Evolutionary conservation across 2,113 vertebrate genomes (phyloP).

Genomic region (Caracal caracal): DNA sequence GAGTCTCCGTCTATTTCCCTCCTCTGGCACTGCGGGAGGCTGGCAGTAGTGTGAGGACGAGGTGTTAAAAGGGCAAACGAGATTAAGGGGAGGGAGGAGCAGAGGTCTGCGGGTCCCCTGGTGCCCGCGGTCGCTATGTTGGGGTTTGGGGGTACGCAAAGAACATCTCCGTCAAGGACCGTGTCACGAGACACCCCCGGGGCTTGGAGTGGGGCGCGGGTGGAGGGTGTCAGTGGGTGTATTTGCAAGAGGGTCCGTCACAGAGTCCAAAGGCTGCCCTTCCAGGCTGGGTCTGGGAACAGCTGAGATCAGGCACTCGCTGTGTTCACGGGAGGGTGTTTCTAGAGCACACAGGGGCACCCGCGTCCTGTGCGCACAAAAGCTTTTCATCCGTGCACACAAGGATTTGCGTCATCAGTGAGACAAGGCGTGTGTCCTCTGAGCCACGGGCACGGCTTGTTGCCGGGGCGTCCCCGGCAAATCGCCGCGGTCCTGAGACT

Average conservation of each 20-base stretch:
- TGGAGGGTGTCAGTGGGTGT: not conserved
- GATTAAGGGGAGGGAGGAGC: not conserved
- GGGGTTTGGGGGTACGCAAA: accelerated
- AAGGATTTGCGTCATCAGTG: accelerated
- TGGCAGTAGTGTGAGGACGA: not conserved
- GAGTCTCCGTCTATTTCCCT: not conserved
- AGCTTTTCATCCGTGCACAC: too few species aligned
- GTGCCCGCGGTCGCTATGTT: not conserved
- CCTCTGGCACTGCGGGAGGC: slow-evolving; percentile 20
- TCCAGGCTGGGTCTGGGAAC: not conserved
- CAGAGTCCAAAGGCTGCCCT: not conserved
- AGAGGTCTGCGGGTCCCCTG: not conserved
- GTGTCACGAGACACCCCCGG: not conserved
- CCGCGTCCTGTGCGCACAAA: not conserved
- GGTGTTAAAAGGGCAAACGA: not conserved
- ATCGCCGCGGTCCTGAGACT: too few species aligned
- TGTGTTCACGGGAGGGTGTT: not conserved
- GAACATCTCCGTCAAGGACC: too few species aligned
- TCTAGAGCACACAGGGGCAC: not conserved
- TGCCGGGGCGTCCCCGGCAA: not conserved
- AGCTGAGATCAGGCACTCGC: not conserved
- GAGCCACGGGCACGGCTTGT: not conserved
- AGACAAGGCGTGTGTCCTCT: not conserved
- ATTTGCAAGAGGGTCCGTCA: not conserved
- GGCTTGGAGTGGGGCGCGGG: not conserved